Conservation (phyloP, 2,113 vertebrate species). For the Plecturocebus donacophilus region DNA sequence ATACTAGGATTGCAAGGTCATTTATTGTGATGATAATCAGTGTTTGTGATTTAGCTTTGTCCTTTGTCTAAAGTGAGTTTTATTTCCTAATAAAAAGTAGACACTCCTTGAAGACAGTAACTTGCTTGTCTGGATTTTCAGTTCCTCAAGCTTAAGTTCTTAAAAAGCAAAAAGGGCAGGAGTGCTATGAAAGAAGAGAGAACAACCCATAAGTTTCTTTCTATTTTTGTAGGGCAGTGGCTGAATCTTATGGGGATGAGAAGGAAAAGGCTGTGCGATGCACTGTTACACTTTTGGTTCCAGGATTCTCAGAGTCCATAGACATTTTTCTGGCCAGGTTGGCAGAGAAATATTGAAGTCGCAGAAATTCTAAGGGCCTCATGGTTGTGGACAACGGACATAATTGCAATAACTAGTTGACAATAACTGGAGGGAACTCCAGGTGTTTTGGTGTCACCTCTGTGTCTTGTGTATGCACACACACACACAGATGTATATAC, state of each 20-base stretch:
- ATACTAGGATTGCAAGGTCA: fast-evolving
- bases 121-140: not conserved
- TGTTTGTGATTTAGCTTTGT: not conserved
- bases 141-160: not conserved
- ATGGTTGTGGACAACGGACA: not conserved
- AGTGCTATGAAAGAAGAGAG: not conserved
- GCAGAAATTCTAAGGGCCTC: not conserved
- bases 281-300: fast-evolving
- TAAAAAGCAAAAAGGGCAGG: not conserved
- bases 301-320: not conserved
- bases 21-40: not conserved
- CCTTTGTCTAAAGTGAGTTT: not conserved
- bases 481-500: not conserved
- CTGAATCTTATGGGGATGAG: not conserved
- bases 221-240: not conserved
- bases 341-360: not conserved
- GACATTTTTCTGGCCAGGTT: not conserved
- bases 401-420: not conserved
- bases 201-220: not conserved
- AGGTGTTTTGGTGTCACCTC: not conserved
- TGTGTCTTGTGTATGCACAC: too few relatives aligned
- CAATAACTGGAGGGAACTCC: not conserved
- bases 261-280: not conserved
- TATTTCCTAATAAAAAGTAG: not conserved
- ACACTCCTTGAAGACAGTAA: not conserved